Evolutionary conservation across 2,888 invertebrate species (phyloP), one percentile per base, ranked within the genome.

Genomic region (Ecdyonurus torrentis): DNA sequence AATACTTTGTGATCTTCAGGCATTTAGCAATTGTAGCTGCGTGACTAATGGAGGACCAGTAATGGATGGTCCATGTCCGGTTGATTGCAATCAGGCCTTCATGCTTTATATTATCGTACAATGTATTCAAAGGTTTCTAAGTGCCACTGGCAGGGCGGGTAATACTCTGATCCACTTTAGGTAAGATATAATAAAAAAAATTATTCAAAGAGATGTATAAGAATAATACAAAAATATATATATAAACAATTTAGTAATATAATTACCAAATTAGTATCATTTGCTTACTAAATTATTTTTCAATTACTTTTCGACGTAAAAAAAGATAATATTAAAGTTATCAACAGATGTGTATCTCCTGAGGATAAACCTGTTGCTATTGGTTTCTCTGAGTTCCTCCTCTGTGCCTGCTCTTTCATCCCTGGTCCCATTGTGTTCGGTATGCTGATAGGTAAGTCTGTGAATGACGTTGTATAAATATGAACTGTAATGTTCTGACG

Each of bases 401-500:
- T 72, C 24, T 69, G 70, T 60, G 61, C 70, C 2, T 66, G 73
- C 50, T 70, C 71, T 7, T 75, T 74, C 66, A 72, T 76, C 18
- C 78, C 78, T 2, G 75, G 74, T 18, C 77, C 78, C 0, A 71
- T 78, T 15, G 65, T 77, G 2, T 75, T 74, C 65, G 78, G 78
- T 2, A 70, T 72, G 1, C 69, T 77, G 1, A 69, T 77, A 20
- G 73, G 74, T 73, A 67, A 67, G 64, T 23, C 25, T 65, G 37
- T 37, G 37, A 5, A 10, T 37, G 5, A 5, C 0, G 22, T 22
- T 59, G 0, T 59, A 20, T 55, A 2, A 50, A 1, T 10, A 7
- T 10, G 15, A 19, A 10, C n/a, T 19, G 22, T 5, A 10, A 55
- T 10, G 18, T 7, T 50, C 22, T 10, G 15, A 37, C 37, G n/a